Base-by-base conservation (phyloP, 2,797 vertebrate genomes). In the Numenius phaeopus region DNA sequence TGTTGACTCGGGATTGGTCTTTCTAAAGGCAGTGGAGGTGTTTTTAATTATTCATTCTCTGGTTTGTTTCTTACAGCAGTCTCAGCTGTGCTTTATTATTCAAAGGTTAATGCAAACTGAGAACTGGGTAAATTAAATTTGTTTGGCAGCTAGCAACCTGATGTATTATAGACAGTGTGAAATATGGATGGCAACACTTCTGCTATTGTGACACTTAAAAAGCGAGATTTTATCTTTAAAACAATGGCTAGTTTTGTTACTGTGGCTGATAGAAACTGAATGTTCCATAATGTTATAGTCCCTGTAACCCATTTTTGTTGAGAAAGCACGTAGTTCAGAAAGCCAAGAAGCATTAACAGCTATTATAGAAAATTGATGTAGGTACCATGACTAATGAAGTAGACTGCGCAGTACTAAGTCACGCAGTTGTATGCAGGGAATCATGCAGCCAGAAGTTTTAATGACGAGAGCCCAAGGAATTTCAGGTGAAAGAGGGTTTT, bases 21-120 rank as follows among this genome's bases (percentile, higher is more conserved):
- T 96, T 95, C 95, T 90, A 96, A 97, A 97, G 96, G 94, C 95
- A 86, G 89, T 95, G 96, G 96, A 98, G 97, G 96, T 98, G 97
- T 91, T 97, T 98, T 98, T 98, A 98, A 98, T 98, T 98, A 98
- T 98, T 98, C 97, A 98, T 98, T 97, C 93, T 91, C 97, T 69
- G 32, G 97, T 97, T 98, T 98, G 96, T 98, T 97, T 98, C 98
- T 98, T 98, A 97, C 83, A 97, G 96, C 97, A 96, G 97, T 97
- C 98, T 98, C 97, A 98, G 97, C 98, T 98, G 97, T 97, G 97
- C 97, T 98, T 98, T 98, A 97, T 98, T 98, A 98, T 98, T 97
- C 97, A 98, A 98, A 98, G 97, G 96, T 98, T 98, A 98, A 98
- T 98, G 96, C 97, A 98, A 96, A 98, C 96, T 88, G 96, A 97